phyloP scores from a whole-genome alignment of 2,797 vertebrate species.

The Siniperca obscura region DNA sequence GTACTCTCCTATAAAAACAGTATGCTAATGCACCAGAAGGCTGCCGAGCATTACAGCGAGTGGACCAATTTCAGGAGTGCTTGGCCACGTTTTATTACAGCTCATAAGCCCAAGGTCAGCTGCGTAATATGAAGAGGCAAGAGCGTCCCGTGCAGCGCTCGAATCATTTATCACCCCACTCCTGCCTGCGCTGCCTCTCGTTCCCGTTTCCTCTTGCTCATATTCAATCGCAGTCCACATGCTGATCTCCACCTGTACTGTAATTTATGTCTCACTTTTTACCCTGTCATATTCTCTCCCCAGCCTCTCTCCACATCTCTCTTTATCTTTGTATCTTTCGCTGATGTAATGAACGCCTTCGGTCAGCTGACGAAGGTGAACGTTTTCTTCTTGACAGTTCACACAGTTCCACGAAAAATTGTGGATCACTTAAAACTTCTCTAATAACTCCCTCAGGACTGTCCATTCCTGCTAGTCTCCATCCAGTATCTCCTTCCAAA shows the following conservation, averaged over 20 bases:
- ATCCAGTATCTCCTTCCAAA: background rate
- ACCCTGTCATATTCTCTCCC: constrained; percentile 16
- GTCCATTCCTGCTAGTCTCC: background rate
- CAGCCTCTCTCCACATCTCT: constrained; percentile 16
- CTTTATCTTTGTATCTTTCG: constrained; percentile 32
- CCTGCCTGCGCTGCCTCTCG: constrained; percentile 46
- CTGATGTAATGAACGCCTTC: background rate
- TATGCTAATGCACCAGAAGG: constrained; percentile 77
- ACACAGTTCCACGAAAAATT: background rate
- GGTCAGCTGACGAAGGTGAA: too few species aligned
- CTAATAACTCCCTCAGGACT: background rate
- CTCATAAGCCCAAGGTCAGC: constrained; percentile 89
- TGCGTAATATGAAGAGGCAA: constrained; percentile 80
- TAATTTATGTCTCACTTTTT: constrained; percentile 60
- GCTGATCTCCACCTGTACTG: constrained; percentile 26
- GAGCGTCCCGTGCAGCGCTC: constrained; percentile 66
- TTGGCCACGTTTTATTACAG: constrained; percentile 85
- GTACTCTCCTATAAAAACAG: constrained; percentile 66
- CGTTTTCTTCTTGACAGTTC: background rate
- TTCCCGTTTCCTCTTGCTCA: constrained; percentile 36
- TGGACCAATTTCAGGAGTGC: constrained; percentile 85
- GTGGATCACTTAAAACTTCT: background rate
- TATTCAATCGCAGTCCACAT: constrained; percentile 41
- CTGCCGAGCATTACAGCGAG: constrained; percentile 74
- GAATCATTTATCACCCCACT: constrained; percentile 81